A percentile compares a stretch with the other conserved stretches of the same genome.
Evolutionary conservation across 2,797 vertebrate species (phyloP).

Genomic region (Bradypodion pumilum): DNA sequence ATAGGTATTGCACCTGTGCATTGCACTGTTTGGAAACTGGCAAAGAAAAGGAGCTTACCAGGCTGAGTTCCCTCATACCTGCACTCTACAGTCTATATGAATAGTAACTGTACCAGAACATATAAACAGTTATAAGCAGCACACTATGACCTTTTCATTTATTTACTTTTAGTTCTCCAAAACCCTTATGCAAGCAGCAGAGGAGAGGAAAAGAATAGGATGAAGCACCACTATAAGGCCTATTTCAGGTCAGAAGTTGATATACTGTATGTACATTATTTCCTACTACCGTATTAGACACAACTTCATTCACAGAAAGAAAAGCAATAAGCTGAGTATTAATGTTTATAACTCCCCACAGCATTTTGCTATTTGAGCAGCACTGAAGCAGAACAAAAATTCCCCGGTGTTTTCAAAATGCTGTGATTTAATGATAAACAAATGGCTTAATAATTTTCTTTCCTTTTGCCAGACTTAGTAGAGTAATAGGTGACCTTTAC

Average conservation of each 20-base stretch:
- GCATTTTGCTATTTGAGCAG: constrained; percentile 21
- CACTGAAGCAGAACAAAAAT: constrained; percentile 6
- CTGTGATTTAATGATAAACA: constrained; percentile 25
- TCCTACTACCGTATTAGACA: neutral
- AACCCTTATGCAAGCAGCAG: neutral
- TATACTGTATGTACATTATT: neutral
- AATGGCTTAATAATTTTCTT: constrained; percentile 24
- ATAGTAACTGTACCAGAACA: neutral
- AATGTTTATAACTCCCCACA: constrained; percentile 22
- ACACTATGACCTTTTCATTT: neutral
- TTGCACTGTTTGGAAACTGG: neutral
- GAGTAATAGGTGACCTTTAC: constrained; percentile 28
- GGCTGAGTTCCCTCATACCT: neutral
- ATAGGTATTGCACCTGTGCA: neutral
- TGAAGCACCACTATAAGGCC: neutral
- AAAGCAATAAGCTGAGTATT: neutral
- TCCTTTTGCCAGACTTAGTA: constrained; percentile 28
- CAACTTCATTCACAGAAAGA: constrained; percentile 15
- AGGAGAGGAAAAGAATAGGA: neutral
- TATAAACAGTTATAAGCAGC: too few relatives aligned
- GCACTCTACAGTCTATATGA: neutral
- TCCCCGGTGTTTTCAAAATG: neutral
- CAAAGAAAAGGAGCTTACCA: too few relatives aligned
- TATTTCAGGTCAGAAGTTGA: constrained; percentile 13
- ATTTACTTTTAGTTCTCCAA: neutral